Conservation (phyloP, 2,888 invertebrate genomes). For the Adela reaumurella region DNA sequence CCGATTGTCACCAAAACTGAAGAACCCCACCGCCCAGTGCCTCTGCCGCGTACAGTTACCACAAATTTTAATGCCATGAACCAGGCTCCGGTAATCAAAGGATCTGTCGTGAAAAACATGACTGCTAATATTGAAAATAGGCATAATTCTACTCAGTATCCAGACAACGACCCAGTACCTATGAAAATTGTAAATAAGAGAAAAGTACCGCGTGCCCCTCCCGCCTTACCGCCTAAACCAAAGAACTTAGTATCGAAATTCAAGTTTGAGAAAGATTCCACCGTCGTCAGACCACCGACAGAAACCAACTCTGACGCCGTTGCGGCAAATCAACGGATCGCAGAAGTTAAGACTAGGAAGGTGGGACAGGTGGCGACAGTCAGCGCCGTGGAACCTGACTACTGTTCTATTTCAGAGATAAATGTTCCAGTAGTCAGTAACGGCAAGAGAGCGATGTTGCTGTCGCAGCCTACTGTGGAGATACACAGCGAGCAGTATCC, state of each 20-base stretch:
- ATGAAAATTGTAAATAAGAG: constrained; percentile 50
- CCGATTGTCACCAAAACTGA: constrained; percentile 58
- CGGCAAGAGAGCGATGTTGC: constrained; percentile 50
- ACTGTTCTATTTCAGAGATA: constrained; percentile 74
- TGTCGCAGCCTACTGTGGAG: constrained; percentile 51
- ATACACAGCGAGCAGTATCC: constrained; percentile 51
- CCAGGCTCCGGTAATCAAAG: constrained; percentile 39
- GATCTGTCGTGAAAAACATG: constrained; percentile 50
- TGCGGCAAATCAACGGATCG: constrained; percentile 57
- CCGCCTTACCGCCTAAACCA: constrained; percentile 76
- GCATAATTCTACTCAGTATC: constrained; percentile 44
- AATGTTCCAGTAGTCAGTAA: constrained; percentile 62
- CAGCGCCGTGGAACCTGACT: constrained; percentile 63
- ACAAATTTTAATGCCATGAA: constrained; percentile 22
- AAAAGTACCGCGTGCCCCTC: constrained; percentile 64
- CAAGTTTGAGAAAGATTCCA: constrained; percentile 47
- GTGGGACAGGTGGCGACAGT: constrained; percentile 49
- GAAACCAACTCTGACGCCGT: constrained; percentile 54
- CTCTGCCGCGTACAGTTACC: constrained; percentile 26
- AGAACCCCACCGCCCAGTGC: constrained; percentile 27
- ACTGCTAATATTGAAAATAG: constrained; percentile 48
- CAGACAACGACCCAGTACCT: constrained; percentile 33
- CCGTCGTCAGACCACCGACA: constrained; percentile 32
- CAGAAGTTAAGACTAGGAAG: constrained; percentile 53
- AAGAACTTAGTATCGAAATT: constrained; percentile 67